phyloP scores from a whole-genome alignment of 2,888 invertebrate species.

The Ctenicera cuprea region DNA sequence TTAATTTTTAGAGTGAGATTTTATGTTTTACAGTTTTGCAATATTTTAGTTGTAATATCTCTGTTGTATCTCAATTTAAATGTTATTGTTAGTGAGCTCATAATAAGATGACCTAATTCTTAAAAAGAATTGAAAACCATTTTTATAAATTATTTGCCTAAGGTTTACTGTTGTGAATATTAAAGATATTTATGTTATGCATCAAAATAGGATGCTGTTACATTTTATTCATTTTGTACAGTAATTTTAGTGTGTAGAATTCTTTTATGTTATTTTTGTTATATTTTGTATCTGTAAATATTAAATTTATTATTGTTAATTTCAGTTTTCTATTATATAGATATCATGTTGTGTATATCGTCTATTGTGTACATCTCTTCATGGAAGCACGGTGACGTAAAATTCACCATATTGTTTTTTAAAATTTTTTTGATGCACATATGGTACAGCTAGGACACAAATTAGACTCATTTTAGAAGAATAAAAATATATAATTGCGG shows the following conservation, averaged over 20 bases:
- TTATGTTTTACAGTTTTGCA: background rate
- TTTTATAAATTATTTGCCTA: background rate
- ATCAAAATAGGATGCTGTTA: background rate
- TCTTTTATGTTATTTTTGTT: conserved; percentile 25
- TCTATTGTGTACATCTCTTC: too few relatives aligned
- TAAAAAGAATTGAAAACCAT: background rate
- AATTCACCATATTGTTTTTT: background rate
- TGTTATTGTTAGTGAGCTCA: background rate
- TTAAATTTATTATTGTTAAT: conserved; percentile 26
- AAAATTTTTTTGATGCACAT: background rate
- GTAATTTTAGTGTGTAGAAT: background rate
- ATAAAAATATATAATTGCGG: too few relatives aligned
- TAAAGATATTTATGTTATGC: background rate
- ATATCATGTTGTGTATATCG: background rate
- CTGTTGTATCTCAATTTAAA: too few relatives aligned
- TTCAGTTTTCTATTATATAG: background rate
- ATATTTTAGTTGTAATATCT: background rate
- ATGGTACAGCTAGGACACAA: too few relatives aligned
- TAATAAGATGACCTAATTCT: too few relatives aligned
- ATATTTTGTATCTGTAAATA: conserved; percentile 21
- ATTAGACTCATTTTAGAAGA: too few relatives aligned
- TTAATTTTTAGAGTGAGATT: conserved; percentile 1
- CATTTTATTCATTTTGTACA: conserved; percentile 29
- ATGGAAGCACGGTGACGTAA: background rate
- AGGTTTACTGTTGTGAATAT: conserved; percentile 11